phyloP scores from a whole-genome alignment of 1,140 invertebrate species.

The Pseudomyrmex flavicornis region DNA sequence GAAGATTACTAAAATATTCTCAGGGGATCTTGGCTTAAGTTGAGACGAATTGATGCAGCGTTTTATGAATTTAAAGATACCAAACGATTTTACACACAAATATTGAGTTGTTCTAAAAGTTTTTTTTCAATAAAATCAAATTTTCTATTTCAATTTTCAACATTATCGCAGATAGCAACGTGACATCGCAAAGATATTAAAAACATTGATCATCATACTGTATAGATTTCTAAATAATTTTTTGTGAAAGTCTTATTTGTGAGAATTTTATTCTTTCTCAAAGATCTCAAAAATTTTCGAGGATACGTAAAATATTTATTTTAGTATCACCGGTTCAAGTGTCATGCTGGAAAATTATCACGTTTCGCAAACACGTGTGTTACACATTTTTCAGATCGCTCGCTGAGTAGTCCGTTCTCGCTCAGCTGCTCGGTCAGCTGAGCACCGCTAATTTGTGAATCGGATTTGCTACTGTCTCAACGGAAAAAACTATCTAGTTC shows the following conservation, averaged over 20 bases:
- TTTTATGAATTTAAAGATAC: too few species aligned
- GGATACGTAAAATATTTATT: slow-evolving; percentile 4
- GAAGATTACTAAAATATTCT: background rate
- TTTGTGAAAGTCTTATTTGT: too few species aligned
- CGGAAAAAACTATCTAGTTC: slow-evolving; percentile 23
- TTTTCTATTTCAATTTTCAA: too few species aligned
- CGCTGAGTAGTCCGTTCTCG: background rate
- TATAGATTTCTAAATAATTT: too few species aligned
- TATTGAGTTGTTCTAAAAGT: too few species aligned
- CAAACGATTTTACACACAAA: too few species aligned
- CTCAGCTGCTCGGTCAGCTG: slow-evolving; percentile 15
- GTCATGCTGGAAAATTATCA: slow-evolving; percentile 7
- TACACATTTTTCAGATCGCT: slow-evolving; percentile 1
- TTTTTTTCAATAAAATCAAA: too few species aligned
- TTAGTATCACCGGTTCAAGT: slow-evolving; percentile 12
- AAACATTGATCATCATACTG: too few species aligned
- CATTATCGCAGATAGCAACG: too few species aligned
- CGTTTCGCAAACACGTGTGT: slow-evolving; percentile 22
- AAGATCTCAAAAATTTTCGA: background rate
- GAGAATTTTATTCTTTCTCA: too few species aligned
- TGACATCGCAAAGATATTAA: too few species aligned
- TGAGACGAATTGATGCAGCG: too few species aligned
- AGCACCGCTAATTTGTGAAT: slow-evolving; percentile 37
- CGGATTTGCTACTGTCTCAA: background rate
- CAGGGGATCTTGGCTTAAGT: background rate